Evolutionary conservation across 2,888 invertebrate genomes (phyloP), one percentile per base, ranked within the genome.

Genomic region (Emmelina monodactyla): DNA sequence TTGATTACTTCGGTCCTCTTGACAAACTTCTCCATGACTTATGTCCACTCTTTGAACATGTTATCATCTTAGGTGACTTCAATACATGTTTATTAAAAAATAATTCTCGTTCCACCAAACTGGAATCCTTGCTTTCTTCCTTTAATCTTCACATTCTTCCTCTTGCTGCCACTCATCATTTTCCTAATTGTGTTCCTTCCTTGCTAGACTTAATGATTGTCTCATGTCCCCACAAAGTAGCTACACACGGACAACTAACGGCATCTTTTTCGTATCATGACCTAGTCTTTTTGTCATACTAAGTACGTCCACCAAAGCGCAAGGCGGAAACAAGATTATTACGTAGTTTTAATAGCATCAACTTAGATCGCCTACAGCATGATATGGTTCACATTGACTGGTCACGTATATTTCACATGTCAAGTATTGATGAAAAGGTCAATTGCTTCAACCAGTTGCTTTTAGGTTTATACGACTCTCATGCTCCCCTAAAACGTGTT

Each of bases 21-120:
- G 32, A 7, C 11, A n/a, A 19, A n/a, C 13, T 35, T 3, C 13
- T 43, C 1, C 37, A 42, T 14, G 10, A 38, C 7, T 4, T 44
- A 3, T 13, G 33, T 13, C 30, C 43, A 1, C 33, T 34, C 5
- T 41, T 38, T 28, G 9, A 10, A 12, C 37, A 41, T 28, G 33
- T 33, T 7, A 22, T 46, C n/a, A 38, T 45, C 28, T 35, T 45
- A 39, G 40, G 40, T 5, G 37, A 41, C 16, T 38, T 41, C 6
- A 44, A 46, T 25, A 42, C 41, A 3, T 32, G 37, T 28, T 31
- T 38, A 4, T 16, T 19, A 13, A 28, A 30, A 2, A 7, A 13
- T 12, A 14, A 31, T 10, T 2, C 31, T 16, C 19, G 33, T 25
- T 28, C 42, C 28, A 4, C 9, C 13, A 32, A 37, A 16, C n/a